phyloP scores from a whole-genome alignment of 2,113 vertebrate species.

The Paracanthobrama guichenoti region DNA sequence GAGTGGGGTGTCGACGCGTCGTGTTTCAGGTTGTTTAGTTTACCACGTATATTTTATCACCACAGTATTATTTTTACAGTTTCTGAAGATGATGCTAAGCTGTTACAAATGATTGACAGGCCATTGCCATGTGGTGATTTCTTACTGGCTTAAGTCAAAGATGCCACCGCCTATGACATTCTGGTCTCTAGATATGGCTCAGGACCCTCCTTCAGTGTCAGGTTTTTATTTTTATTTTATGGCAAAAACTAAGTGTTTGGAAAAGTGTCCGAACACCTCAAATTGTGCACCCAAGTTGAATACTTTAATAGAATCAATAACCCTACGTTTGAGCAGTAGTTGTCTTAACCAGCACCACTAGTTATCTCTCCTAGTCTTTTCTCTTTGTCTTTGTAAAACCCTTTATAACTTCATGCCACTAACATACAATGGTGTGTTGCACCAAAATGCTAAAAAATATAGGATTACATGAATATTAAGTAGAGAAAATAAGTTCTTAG shows the following conservation, averaged over 20 bases:
- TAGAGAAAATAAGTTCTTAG: constrained; percentile 20
- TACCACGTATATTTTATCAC: neutral
- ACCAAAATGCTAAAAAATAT: constrained; percentile 36
- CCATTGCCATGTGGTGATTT: neutral
- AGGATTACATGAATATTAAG: constrained; percentile 20
- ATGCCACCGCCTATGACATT: neutral
- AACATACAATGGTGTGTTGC: neutral
- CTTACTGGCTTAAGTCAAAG: neutral
- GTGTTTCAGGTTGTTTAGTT: neutral
- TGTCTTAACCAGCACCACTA: neutral
- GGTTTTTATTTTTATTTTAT: neutral
- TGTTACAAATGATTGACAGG: neutral
- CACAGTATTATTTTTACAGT: neutral
- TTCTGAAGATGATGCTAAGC: neutral
- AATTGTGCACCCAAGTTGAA: neutral
- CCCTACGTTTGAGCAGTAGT: neutral
- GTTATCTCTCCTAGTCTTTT: neutral
- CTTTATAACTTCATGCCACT: neutral
- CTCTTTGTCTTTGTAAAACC: neutral
- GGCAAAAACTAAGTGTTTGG: neutral
- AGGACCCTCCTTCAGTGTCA: neutral
- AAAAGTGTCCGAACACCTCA: neutral
- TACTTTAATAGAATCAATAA: neutral
- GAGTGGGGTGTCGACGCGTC: neutral
- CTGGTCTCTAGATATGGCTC: neutral